Evolutionary conservation across 2,113 vertebrate genomes (phyloP).

Genomic region (Scatophagus argus): DNA sequence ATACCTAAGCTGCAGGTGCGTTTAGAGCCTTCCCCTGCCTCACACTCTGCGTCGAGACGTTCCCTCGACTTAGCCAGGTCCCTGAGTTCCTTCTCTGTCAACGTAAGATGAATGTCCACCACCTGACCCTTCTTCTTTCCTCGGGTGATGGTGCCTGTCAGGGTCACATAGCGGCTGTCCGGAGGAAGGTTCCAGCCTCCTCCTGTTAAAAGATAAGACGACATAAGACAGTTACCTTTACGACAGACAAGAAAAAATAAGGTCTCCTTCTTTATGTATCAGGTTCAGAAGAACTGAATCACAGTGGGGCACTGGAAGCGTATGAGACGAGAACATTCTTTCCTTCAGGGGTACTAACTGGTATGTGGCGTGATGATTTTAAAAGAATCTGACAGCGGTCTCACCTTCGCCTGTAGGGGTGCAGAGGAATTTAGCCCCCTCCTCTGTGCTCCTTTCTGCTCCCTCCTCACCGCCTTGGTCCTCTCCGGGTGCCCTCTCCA

Average conservation of each 20-base stretch:
- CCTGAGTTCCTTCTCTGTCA: slow-evolving; percentile 94
- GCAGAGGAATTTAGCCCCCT: slow-evolving; percentile 92
- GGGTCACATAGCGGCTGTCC: slow-evolving; percentile 96
- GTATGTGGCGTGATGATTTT: neutral
- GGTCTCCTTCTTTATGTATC: neutral
- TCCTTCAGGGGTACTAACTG: neutral
- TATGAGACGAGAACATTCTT: too few species aligned
- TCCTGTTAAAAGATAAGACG: slow-evolving; percentile 82
- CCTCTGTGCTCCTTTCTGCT: slow-evolving; percentile 87
- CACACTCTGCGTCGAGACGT: slow-evolving; percentile 85
- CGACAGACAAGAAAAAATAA: neutral
- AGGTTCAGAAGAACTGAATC: neutral
- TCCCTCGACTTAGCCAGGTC: slow-evolving; percentile 93
- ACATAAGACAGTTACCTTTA: neutral
- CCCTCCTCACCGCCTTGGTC: slow-evolving; percentile 86
- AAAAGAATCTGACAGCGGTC: neutral
- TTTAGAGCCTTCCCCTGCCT: slow-evolving; percentile 80
- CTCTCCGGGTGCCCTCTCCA: slow-evolving; percentile 87
- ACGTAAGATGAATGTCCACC: slow-evolving; percentile 97
- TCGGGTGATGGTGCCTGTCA: slow-evolving; percentile 97
- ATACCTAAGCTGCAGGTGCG: slow-evolving; percentile 86
- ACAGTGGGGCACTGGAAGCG: neutral
- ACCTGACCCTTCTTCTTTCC: slow-evolving; percentile 99
- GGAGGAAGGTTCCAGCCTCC: slow-evolving; percentile 90
- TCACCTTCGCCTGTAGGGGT: slow-evolving; percentile 89